These are phyloP conservation scores for Polia nebulosa DNA, from an alignment of 2,888 invertebrate genomes.

Conservation along the genomic window DNA sequence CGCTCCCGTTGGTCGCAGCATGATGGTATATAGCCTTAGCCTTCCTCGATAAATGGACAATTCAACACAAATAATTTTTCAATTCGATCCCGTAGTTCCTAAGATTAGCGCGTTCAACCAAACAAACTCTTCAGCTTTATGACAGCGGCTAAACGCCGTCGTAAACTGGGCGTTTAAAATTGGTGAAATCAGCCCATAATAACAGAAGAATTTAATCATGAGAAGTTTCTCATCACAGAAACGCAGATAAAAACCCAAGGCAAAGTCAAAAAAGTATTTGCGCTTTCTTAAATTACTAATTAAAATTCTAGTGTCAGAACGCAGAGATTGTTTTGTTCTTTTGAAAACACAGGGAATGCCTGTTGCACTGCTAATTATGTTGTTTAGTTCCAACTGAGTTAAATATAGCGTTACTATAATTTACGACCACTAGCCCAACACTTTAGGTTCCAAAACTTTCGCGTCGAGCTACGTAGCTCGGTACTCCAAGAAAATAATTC, in stretches of 20 bases:
- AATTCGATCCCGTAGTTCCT: too few species aligned
- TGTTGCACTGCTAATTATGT: constrained; percentile 54
- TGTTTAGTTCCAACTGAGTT: constrained; percentile 32
- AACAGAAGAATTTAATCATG: constrained; percentile 27
- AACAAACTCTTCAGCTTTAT: too few species aligned
- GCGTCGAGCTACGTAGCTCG: neutral
- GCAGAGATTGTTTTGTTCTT: constrained; percentile 41
- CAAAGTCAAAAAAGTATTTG: constrained; percentile 25
- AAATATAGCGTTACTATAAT: constrained; percentile 47
- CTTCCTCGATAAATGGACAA: too few species aligned
- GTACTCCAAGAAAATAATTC: constrained; percentile 29
- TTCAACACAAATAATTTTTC: too few species aligned
- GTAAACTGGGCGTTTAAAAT: too few species aligned
- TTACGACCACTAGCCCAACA: constrained; percentile 36
- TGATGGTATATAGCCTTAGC: too few species aligned
- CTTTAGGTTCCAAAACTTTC: constrained; percentile 46
- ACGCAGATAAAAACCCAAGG: constrained; percentile 15
- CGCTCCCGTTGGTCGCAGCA: too few species aligned
- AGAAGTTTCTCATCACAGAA: constrained; percentile 31
- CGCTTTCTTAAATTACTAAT: constrained; percentile 52
- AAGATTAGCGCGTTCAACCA: too few species aligned
- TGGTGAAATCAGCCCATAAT: too few species aligned
- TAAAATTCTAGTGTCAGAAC: constrained; percentile 56
- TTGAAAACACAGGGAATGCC: constrained; percentile 38
- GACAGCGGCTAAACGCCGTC: too few species aligned